Evolutionary conservation across 92 coral and sea anemone genomes (phyloP), one percentile per base, ranked within the genome.

Genomic region (Epizoanthus rinbou): DNA sequence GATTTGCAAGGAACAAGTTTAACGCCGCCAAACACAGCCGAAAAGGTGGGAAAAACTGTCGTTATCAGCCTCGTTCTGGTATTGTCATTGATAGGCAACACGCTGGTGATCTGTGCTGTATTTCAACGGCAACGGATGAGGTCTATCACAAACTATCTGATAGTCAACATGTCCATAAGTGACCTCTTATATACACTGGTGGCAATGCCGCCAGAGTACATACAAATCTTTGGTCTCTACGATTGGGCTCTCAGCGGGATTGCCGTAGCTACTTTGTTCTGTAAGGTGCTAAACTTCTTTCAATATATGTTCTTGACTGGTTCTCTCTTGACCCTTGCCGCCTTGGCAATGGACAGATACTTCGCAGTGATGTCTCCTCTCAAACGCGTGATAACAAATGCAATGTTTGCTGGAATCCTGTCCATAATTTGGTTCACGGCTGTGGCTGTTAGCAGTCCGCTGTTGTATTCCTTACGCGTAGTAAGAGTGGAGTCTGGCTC

Each of bases 331-430:
- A 95, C 98, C 4, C 80, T 95, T 70, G 94, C 94, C 13, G 91
- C 94, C 10, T 89, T 91, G 15, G 98, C 98, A 9, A 75, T 92
- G 7, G 98, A 95, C 80, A 88, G 98, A 31, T 95, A 87, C 86
- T 93, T 90, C 69, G 98, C 98, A 22, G 94, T 95, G 56, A 57
- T 89, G 71, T 86, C 91, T 69, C 98, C 98, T 0, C 89, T 93
- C 31, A 88, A 87, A 83, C 87, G 85, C 60, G 84, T 88, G 68
- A 85, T 95, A 31, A 94, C 91, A 37, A 91, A 93, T 43, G 83
- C 89, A 14, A 94, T 89, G 35, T 92, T 89, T 74, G 75, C 84
- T 81, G 58, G 83, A 8, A 82, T 92, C 52, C 59, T 91, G 19
- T 70, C 74, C 35, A 69, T 65, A 39, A 85, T 92, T 45, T 95